Evolutionary conservation across 2,797 vertebrate genomes (phyloP).

Genomic region (Eospalax fontanierii): DNA sequence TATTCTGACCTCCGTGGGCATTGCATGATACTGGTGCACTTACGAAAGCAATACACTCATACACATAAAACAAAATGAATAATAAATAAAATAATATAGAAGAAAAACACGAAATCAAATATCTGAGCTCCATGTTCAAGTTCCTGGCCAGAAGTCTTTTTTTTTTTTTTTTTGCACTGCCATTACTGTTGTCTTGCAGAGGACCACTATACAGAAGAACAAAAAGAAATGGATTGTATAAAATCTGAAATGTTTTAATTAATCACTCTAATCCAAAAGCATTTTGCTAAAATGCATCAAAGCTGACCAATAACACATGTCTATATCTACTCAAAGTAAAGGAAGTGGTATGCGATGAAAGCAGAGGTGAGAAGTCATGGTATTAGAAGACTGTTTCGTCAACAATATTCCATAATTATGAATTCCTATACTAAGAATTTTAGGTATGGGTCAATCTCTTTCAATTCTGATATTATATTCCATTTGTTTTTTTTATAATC

Average conservation of each 20-base stretch:
- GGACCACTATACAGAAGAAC: neutral
- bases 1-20: too few species aligned
- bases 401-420: neutral
- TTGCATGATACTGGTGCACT: too few species aligned
- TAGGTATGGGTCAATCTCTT: neutral
- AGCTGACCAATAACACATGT: neutral
- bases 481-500: neutral
- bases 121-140: neutral
- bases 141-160: neutral
- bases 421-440: neutral
- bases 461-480: neutral
- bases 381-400: neutral
- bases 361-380: neutral
- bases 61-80: too few species aligned
- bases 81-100: neutral
- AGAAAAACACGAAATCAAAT: neutral
- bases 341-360: neutral
- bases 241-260: neutral
- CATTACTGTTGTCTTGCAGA: neutral
- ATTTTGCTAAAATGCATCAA: neutral
- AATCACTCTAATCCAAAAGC: neutral
- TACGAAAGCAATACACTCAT: too few species aligned
- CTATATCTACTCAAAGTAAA: neutral
- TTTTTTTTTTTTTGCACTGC: neutral
- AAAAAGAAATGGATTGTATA: neutral